phyloP scores from a whole-genome alignment of 2,113 vertebrate species.

The Todiramphus saurophagus region DNA sequence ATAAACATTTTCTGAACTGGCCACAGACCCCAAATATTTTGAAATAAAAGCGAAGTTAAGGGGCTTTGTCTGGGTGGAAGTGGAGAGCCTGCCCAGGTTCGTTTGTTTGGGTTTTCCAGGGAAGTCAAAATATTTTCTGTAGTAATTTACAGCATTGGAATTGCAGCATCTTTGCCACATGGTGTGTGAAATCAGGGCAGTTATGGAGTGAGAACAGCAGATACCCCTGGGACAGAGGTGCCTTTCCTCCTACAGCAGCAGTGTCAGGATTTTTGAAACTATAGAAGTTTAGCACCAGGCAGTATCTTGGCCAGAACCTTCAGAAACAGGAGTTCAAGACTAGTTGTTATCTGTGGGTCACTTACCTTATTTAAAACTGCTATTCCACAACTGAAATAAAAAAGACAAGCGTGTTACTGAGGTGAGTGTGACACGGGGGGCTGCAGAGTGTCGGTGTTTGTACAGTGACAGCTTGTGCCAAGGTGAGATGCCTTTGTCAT shows the following conservation, averaged over 20 bases:
- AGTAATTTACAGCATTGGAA: not conserved
- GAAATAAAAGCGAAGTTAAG: no score
- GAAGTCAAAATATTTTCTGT: not conserved
- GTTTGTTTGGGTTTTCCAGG: accelerated
- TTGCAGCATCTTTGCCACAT: accelerated
- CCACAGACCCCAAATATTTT: not conserved
- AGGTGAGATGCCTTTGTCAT: accelerated
- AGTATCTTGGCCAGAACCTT: not conserved
- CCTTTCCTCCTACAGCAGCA: not conserved
- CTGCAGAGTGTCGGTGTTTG: accelerated
- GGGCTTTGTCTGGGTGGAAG: not conserved
- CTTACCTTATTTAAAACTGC: constrained; percentile 78
- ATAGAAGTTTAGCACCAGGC: not conserved
- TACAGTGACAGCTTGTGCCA: accelerated
- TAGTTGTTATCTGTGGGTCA: not conserved
- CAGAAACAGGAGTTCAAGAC: not conserved
- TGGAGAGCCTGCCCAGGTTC: not conserved
- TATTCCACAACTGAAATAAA: constrained; percentile 70
- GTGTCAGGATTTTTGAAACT: not conserved
- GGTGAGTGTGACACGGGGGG: accelerated
- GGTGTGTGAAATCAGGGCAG: not conserved
- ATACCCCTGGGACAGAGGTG: not conserved
- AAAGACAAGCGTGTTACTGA: not conserved
- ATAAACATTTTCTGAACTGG: not conserved
- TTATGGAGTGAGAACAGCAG: not conserved